These are phyloP conservation scores for Standfussiana lucernea DNA, from an alignment of 2,888 invertebrate species.

Conservation along the genomic window DNA sequence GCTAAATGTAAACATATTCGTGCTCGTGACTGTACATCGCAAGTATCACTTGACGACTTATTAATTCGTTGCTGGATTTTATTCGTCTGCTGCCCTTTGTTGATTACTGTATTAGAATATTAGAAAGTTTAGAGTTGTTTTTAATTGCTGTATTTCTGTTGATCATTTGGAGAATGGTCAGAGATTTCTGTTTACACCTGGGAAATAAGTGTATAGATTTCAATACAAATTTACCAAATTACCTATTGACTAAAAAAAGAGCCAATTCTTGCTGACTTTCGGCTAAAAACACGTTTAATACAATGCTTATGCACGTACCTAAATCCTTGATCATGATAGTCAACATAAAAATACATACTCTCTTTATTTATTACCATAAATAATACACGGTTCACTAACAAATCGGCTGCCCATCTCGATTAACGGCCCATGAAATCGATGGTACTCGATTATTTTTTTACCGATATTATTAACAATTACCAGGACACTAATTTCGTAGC, in stretches of 20 bases:
- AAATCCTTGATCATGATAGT: background rate
- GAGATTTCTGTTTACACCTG: background rate
- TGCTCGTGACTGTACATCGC: conserved; percentile 6
- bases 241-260: background rate
- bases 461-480: conserved; percentile 63
- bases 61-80: conserved; percentile 72
- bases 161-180: background rate
- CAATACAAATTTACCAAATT: background rate
- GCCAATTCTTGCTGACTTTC: background rate
- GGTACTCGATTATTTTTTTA: conserved; percentile 47
- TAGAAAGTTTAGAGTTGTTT: conserved; percentile 33
- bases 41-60: conserved; percentile 72
- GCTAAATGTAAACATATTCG: background rate
- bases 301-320: background rate
- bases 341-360: background rate
- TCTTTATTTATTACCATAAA: conserved; percentile 22
- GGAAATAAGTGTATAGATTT: background rate
- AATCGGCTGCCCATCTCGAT: conserved; percentile 42
- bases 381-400: conserved; percentile 18
- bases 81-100: conserved; percentile 55
- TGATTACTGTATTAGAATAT: conserved; percentile 55
- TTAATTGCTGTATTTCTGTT: conserved; percentile 31
- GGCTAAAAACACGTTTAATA: background rate
- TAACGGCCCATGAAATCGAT: conserved; percentile 47
- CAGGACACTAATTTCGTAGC: conserved; percentile 55